Evolutionary conservation across 2,113 vertebrate genomes (phyloP).

Genomic region (Sturnus vulgaris): DNA sequence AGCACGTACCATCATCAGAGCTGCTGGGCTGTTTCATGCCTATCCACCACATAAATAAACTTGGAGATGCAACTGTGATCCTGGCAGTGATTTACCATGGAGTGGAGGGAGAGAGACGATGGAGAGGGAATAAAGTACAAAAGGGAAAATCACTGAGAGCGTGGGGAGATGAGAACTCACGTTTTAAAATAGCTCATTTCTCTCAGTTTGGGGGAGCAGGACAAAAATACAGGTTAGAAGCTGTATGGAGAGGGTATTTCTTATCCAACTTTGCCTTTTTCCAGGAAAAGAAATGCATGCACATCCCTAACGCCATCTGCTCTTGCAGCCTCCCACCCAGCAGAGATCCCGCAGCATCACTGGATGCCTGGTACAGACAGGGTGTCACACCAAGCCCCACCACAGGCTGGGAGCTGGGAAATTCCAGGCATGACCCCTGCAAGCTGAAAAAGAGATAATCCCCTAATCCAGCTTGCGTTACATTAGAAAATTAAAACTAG

Average conservation of each 20-base stretch:
- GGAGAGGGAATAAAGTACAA: not conserved
- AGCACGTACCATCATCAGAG: not conserved
- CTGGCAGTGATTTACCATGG: not conserved
- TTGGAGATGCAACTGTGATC: not conserved
- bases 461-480: slow-evolving; percentile 40
- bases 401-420: not conserved
- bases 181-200: not conserved
- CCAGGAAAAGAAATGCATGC: not conserved
- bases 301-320: not conserved
- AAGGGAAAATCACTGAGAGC: not conserved
- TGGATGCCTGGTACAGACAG: not conserved
- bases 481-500: slow-evolving; percentile 65
- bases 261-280: not conserved
- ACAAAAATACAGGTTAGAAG: not conserved
- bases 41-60: not conserved
- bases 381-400: not conserved
- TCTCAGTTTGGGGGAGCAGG: not conserved
- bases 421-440: not conserved
- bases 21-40: not conserved
- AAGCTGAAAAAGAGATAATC: slow-evolving; percentile 25
- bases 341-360: not conserved
- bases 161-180: not conserved
- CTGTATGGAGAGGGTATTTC: not conserved
- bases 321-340: not conserved
- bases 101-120: not conserved